Percentiles rank a stretch among this genome's conserved stretches.
Evolutionary conservation across 2,113 vertebrate genomes (phyloP).

Genomic region (Corvus hawaiiensis): DNA sequence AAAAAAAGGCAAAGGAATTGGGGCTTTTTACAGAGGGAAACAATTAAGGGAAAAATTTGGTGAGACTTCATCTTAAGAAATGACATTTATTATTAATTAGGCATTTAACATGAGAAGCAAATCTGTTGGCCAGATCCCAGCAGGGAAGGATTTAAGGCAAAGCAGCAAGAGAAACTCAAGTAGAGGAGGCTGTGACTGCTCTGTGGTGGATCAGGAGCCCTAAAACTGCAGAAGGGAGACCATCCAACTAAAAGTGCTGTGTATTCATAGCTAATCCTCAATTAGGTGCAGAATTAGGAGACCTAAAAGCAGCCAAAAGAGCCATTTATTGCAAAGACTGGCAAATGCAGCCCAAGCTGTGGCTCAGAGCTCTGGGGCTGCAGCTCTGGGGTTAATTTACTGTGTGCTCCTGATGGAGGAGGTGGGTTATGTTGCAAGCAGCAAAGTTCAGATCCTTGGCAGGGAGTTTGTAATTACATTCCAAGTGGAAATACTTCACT

Average conservation of each 20-base stretch:
- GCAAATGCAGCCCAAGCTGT: neutral
- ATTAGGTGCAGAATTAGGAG: neutral
- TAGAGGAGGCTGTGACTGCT: neutral
- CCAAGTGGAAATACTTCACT: slow-evolving; percentile 10
- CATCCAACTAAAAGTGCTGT: neutral
- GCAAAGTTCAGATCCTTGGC: slow-evolving; percentile 23
- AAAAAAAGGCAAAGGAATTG: neutral
- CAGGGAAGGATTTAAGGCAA: neutral
- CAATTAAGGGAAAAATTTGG: neutral
- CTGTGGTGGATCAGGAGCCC: neutral
- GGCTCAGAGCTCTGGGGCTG: neutral
- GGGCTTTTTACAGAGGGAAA: neutral
- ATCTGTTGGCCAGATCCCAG: neutral
- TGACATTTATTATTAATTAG: neutral
- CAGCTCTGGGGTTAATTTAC: neutral
- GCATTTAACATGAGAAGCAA: neutral
- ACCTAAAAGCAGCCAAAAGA: neutral
- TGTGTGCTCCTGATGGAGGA: neutral
- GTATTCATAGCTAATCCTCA: neutral
- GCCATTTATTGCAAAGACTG: neutral
- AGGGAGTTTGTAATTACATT: neutral
- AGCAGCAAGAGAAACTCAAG: neutral
- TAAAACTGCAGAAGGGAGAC: neutral
- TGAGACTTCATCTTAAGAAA: neutral
- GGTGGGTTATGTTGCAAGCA: slow-evolving; percentile 21